Conservation (phyloP, 53 echinoderm and acorn worm species). For the Crossaster papposus region DNA sequence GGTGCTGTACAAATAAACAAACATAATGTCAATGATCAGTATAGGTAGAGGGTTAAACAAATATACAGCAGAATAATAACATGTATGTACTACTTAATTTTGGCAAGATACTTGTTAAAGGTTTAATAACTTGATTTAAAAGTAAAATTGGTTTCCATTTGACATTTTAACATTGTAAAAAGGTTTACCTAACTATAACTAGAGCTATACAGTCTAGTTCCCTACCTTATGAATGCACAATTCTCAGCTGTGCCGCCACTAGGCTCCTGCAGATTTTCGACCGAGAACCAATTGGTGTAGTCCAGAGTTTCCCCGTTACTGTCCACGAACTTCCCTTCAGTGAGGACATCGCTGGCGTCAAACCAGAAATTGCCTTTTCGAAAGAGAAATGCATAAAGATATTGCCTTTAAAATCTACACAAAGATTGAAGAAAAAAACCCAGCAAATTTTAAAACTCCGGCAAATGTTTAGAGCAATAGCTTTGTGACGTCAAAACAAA, state of each 20-base stretch:
- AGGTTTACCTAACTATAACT: neutral
- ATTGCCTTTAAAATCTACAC: too few species aligned
- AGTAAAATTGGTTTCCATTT: too few species aligned
- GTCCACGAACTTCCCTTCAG: constrained; percentile 5
- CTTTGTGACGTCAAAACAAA: too few species aligned
- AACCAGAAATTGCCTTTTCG: constrained; percentile 37
- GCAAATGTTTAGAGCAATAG: too few species aligned
- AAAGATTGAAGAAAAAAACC: too few species aligned
- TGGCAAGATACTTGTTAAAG: too few species aligned
- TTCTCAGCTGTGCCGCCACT: constrained; percentile 12
- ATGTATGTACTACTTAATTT: too few species aligned
- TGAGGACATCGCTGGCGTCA: constrained; percentile 27
- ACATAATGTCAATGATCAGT: neutral
- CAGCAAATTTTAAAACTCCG: too few species aligned
- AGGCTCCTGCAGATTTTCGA: constrained; percentile 9
- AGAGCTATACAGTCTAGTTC: neutral
- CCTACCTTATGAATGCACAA: constrained; percentile 41
- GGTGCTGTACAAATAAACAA: neutral
- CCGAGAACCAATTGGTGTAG: constrained; percentile 40
- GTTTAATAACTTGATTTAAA: too few species aligned
- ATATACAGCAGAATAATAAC: neutral
- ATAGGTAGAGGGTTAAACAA: neutral
- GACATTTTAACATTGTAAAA: too few species aligned
- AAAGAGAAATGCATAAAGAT: neutral
- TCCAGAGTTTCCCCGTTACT: constrained; percentile 10